phyloP scores from a whole-genome alignment of 2,888 invertebrate genomes.

The Melinopterus prodromus region DNA sequence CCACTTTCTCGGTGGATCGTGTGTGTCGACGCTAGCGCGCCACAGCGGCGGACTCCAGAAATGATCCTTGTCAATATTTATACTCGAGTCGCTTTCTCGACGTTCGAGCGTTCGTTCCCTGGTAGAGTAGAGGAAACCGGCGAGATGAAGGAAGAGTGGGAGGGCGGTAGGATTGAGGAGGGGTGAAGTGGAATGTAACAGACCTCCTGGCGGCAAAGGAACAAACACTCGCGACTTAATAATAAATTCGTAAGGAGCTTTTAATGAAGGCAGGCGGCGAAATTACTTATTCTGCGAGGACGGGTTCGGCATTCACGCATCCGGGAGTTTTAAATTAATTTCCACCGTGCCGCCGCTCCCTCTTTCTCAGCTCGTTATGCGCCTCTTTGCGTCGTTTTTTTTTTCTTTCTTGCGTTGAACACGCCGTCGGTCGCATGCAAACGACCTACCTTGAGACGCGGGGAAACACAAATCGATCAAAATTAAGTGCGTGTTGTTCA shows the following conservation, averaged over 20 bases:
- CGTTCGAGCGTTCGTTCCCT: background rate
- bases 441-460: background rate
- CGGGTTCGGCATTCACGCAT: conserved; percentile 4
- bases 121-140: background rate
- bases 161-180: background rate
- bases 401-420: background rate
- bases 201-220: conserved; percentile 4
- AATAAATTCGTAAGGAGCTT: conserved; percentile 4
- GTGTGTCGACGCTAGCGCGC: background rate
- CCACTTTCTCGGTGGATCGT: background rate
- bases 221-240: conserved; percentile 4
- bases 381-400: background rate
- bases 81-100: conserved; percentile 4
- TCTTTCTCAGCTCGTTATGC: background rate
- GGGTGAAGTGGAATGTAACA: conserved; percentile 4
- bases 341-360: conserved; percentile 4
- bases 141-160: background rate
- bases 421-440: background rate
- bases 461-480: no score
- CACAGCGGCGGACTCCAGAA: background rate
- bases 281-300: conserved; percentile 4
- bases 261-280: conserved; percentile 4
- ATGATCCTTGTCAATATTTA: background rate
- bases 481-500: no score
- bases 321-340: conserved; percentile 4